Base-by-base conservation (phyloP, 23 tunicate species). In the Halocynthia roretzi region DNA sequence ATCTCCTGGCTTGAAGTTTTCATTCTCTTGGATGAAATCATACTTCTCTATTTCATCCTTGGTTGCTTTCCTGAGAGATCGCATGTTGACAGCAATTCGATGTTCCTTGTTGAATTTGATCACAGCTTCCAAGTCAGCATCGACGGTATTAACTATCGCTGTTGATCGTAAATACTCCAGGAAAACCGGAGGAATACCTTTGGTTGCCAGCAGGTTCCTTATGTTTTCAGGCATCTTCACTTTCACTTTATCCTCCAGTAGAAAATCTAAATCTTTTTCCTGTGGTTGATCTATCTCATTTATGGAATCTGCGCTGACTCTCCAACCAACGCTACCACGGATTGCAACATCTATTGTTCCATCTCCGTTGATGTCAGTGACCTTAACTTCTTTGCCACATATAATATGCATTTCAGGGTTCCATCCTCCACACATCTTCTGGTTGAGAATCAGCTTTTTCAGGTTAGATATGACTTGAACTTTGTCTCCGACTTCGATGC, bases 141-240 rank as follows among this genome's bases (percentile, higher is more conserved):
- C 65, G 18, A 74, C 62, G 5, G 31, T 17, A 8, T 21, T 10
- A 5, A 74, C 65, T 14, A 54, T 48, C 18, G 78, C 78, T 14
- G 78, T 53, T 17, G 50, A n/a, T 54, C 78, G 56, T 31, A 74
- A 74, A 54, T 74, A 74, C 56, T 74, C 78, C 55, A 74, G n/a
- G 40, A 74, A 74, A 15, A 1, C 63, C 12, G 65, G 55, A 14
- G 78, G 78, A 7, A 74, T 48, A 8, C 56, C 31, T 10, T 20
- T 17, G 19, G 8, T 50, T 12, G 31, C 60, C 9, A 74, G 55
- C 17, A 56, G 8, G 14, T 18, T 19, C 17, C 78, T 53, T 20
- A 74, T 74, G 40, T 74, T 56, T 54, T 74, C 63, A 8, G 19
- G 50, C 49, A 74, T 53, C 31, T 74, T 74, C 8, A 74, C 6